phyloP scores from a whole-genome alignment of 2,888 invertebrate genomes.

The Panorpa germanica region DNA sequence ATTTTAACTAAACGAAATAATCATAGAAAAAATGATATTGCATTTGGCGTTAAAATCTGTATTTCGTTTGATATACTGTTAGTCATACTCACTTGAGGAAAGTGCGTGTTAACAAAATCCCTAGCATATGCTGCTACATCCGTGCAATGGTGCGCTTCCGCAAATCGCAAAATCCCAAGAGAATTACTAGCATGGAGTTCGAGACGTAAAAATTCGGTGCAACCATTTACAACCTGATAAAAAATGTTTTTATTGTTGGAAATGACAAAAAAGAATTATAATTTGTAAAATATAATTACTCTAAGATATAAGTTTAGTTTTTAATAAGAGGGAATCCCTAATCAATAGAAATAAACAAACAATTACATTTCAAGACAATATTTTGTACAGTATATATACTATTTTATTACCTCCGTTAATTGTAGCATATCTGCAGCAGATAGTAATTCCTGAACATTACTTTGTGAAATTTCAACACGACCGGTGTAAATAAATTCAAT shows the following conservation, averaged over 20 bases:
- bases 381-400: too few relatives aligned
- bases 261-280: too few relatives aligned
- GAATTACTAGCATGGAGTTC: conserved; percentile 78
- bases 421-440: conserved; percentile 86
- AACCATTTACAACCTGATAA: conserved; percentile 64
- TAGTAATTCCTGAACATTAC: conserved; percentile 75
- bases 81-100: conserved; percentile 50
- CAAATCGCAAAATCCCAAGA: conserved; percentile 79
- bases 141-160: conserved; percentile 70
- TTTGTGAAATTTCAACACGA: conserved; percentile 27
- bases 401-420: conserved; percentile 61
- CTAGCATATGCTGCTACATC: conserved; percentile 59
- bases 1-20: background rate
- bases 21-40: conserved; percentile 1
- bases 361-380: too few relatives aligned
- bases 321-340: too few relatives aligned
- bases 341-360: too few relatives aligned
- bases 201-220: conserved; percentile 66
- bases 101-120: conserved; percentile 68
- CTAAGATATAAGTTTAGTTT: too few relatives aligned
- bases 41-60: too few relatives aligned
- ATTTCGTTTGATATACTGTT: too few relatives aligned
- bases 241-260: too few relatives aligned
- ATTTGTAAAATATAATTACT: too few relatives aligned
- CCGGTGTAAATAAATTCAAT: conserved; percentile 82